phyloP scores from a whole-genome alignment of 2,113 vertebrate species.

The Amphiprion percula region DNA sequence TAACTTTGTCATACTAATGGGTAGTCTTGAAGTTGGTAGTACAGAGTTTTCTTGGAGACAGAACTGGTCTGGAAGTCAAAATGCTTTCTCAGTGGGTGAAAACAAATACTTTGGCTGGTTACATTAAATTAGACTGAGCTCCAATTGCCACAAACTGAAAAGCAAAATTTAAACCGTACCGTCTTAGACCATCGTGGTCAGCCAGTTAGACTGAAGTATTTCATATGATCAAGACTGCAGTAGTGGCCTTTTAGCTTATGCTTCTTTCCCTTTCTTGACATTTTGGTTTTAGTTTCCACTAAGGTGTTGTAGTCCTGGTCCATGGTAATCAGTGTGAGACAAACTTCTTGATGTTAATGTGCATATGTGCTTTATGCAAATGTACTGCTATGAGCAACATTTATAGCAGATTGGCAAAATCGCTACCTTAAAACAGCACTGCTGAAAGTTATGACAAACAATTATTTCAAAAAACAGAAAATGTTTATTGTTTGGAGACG shows the following conservation, averaged over 20 bases:
- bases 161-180: not conserved
- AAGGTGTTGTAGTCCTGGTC: not conserved
- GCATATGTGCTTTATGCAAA: not conserved
- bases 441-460: too few species aligned
- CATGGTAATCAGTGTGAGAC: too few species aligned
- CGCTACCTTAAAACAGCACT: too few species aligned
- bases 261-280: not conserved
- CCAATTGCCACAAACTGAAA: constrained; percentile 28
- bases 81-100: constrained; percentile 8
- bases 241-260: constrained; percentile 1
- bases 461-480: not conserved
- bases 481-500: not conserved
- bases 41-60: constrained; percentile 26
- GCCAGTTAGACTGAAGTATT: not conserved
- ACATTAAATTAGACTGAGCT: not conserved
- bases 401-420: too few species aligned
- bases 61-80: constrained; percentile 20
- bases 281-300: not conserved
- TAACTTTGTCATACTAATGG: constrained; percentile 34
- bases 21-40: constrained; percentile 20
- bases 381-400: too few species aligned
- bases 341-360: not conserved
- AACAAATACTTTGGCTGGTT: constrained; percentile 10
- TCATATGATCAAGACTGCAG: not conserved
- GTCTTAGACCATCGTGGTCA: not conserved